Evolutionary conservation across 1,140 invertebrate species (phyloP).

Genomic region (Kradibia gibbosae): DNA sequence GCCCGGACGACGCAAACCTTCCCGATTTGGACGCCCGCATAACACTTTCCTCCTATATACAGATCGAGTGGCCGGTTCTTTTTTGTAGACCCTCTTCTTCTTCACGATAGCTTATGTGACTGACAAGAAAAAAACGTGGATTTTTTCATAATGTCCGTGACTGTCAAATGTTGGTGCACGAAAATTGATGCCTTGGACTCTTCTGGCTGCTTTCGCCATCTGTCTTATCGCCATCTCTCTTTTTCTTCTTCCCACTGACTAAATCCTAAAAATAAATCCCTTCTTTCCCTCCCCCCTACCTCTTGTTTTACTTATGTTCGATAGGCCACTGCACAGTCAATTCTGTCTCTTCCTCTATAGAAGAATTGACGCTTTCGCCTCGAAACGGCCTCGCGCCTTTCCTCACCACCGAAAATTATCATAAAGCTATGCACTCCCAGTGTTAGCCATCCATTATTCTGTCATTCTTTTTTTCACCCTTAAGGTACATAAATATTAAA

Average conservation of each 20-base stretch:
- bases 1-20: slow-evolving; percentile 18
- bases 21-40: slow-evolving; percentile 14
- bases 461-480: no score
- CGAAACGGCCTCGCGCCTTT: no score
- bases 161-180: not conserved
- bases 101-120: no score
- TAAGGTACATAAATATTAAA: no score
- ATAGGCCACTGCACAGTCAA: not conserved
- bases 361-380: no score
- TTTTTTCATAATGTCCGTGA: not conserved
- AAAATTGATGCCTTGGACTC: slow-evolving; percentile 10
- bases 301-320: not conserved
- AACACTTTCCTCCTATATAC: not conserved
- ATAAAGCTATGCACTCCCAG: no score
- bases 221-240: not conserved
- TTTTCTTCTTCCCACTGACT: not conserved
- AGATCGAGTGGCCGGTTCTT: not conserved
- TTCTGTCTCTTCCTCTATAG: no score
- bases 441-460: no score
- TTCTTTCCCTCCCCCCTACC: not conserved
- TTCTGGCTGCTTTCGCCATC: no score
- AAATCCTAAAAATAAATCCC: not conserved
- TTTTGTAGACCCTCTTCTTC: not conserved
- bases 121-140: no score
- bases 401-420: no score